These are phyloP conservation scores for Drosophila repleta DNA, from an alignment of 1,140 invertebrate species.

Conservation along the genomic window DNA sequence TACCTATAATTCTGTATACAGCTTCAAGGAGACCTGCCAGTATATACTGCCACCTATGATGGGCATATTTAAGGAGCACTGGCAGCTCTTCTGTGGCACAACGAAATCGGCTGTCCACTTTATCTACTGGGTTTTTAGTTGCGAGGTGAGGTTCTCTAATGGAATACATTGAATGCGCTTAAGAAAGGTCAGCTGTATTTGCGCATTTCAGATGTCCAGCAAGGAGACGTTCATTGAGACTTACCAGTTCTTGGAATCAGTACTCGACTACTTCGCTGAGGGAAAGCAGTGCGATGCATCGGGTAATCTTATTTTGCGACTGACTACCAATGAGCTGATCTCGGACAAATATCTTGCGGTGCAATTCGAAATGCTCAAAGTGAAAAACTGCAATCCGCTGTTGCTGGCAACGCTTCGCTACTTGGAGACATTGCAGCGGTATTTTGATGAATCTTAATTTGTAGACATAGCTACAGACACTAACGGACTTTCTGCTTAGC, in stretches of 20 bases:
- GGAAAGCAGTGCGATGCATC: slow-evolving; percentile 12
- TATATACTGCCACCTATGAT: slow-evolving; percentile 51
- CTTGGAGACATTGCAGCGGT: slow-evolving; percentile 52
- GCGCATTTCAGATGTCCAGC: slow-evolving; percentile 27
- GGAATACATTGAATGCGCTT: too few relatives aligned
- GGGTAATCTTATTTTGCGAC: slow-evolving; percentile 37
- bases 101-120: slow-evolving; percentile 43
- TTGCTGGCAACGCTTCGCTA: slow-evolving; percentile 43
- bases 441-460: neutral
- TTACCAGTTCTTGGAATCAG: slow-evolving; percentile 40
- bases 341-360: slow-evolving; percentile 39
- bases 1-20: slow-evolving; percentile 6
- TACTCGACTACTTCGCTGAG: slow-evolving; percentile 35
- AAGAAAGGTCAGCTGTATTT: neutral
- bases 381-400: slow-evolving; percentile 17
- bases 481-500: neutral
- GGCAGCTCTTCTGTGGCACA: slow-evolving; percentile 32
- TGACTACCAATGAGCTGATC: slow-evolving; percentile 51
- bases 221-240: slow-evolving; percentile 19
- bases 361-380: slow-evolving; percentile 42
- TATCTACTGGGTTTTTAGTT: slow-evolving; percentile 32
- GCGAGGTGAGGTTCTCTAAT: slow-evolving; percentile 19
- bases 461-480: too few relatives aligned
- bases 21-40: slow-evolving; percentile 40
- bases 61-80: slow-evolving; percentile 45